Percentiles rank a stretch among this genome's conserved stretches.
Evolutionary conservation across 2,113 vertebrate species (phyloP).

Genomic region (Solenodon paradoxus): DNA sequence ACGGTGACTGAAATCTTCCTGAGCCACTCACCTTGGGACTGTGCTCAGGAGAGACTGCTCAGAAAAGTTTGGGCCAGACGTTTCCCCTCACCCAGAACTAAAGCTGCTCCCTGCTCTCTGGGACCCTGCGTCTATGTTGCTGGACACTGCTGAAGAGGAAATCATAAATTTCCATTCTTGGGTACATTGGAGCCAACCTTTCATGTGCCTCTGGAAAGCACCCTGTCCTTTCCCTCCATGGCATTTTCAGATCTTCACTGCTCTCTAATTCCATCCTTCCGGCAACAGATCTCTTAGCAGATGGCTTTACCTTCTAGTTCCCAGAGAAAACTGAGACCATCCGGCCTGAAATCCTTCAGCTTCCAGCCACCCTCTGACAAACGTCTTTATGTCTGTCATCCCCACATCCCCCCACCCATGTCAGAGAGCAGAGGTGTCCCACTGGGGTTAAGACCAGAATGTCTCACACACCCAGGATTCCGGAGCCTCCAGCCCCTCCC

Average conservation of each 20-base stretch:
- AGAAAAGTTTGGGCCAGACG: background rate
- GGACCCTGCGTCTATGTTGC: background rate
- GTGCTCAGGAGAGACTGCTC: background rate
- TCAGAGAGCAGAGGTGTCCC: background rate
- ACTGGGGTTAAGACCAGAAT: background rate
- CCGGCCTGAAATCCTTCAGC: background rate
- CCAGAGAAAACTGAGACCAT: background rate
- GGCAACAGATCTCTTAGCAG: background rate
- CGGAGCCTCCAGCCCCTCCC: background rate
- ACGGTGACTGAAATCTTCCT: background rate
- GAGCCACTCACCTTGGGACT: background rate
- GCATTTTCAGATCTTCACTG: background rate
- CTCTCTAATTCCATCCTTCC: background rate
- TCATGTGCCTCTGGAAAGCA: background rate
- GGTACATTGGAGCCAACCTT: background rate
- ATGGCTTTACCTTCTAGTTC: background rate
- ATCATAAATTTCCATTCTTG: background rate
- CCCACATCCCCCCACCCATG: accelerated
- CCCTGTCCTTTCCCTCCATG: background rate
- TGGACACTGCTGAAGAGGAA: background rate
- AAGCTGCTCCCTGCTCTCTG: background rate
- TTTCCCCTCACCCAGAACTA: background rate
- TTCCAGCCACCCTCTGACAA: background rate
- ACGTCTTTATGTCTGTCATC: background rate
- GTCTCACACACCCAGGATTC: background rate